Evolutionary conservation across 2,888 invertebrate species (phyloP), one percentile per base, ranked within the genome.

Genomic region (Villa cingulata): DNA sequence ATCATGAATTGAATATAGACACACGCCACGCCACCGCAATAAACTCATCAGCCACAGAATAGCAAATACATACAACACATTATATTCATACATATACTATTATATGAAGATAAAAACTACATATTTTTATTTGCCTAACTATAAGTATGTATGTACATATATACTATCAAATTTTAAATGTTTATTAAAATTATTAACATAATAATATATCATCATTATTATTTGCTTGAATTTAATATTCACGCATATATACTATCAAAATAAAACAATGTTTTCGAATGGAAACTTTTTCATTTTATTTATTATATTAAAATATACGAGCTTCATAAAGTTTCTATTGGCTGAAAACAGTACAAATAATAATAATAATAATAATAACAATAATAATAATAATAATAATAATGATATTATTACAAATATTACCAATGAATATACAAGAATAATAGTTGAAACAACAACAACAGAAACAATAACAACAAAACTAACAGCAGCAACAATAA

Each of bases 231-330:
- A 23, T 23, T 23, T 32, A 9, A 32, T 5, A 32, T 32, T 32
- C 29, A 32, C 29, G 29, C 29, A 29, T 12, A 12, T 9, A 1
- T 12, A 29, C 29, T 9, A 1, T 12, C 1, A 32, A 32, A 38
- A 37, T 52, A 51, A 53, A 54, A 56, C 55, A 56, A 58, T 58
- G 58, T 56, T 55, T 55, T 54, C 58, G 54, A 54, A 56, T 56
- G 57, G 56, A 54, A 56, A 58, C 53, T 49, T 56, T 55, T 53
- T 57, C 48, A 54, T 56, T 53, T 56, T 55, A 51, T 53, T 58
- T 48, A 54, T 56, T 54, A 51, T 58, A 50, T 51, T 57, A 44
- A 54, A 57, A 47, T 53, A 54, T 42, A 53, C 48, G 48, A 56
- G 51, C 49, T 53, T 56, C 43, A 54, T 55, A 41, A 48, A 53